Evolutionary conservation across 37 sponge, comb jelly and placozoan species (phyloP).

Genomic region (Spongilla lacustris): DNA sequence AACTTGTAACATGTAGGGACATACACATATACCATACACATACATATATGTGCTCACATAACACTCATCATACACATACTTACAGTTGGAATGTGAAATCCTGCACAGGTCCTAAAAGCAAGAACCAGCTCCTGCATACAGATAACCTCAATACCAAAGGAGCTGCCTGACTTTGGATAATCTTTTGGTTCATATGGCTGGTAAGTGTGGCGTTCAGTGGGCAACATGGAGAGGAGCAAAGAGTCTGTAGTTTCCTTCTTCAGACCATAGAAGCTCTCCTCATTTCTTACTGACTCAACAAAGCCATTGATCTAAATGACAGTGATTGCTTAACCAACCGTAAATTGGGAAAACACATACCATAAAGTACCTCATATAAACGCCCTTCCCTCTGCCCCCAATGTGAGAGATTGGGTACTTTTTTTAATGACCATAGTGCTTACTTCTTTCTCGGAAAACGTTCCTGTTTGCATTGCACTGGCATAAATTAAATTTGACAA

Average conservation of each 20-base stretch:
- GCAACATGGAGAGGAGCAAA: slow-evolving; percentile 57
- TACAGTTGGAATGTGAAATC: slow-evolving; percentile 62
- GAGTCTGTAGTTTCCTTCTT: slow-evolving; percentile 68
- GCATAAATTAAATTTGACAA: too few relatives aligned
- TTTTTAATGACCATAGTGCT: too few relatives aligned
- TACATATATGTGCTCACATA: not conserved
- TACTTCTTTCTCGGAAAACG: too few relatives aligned
- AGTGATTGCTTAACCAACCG: not conserved
- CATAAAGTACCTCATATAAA: too few relatives aligned
- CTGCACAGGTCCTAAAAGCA: slow-evolving; percentile 49
- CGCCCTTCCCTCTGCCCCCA: too few relatives aligned
- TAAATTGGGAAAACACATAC: too few relatives aligned
- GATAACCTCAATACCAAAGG: not conserved
- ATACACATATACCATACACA: not conserved
- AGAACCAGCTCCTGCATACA: slow-evolving; percentile 14
- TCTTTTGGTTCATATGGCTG: not conserved
- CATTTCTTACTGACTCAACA: slow-evolving; percentile 27
- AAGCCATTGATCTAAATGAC: slow-evolving; percentile 57
- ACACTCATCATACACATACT: not conserved
- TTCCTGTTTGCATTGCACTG: too few relatives aligned
- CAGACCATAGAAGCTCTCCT: slow-evolving; percentile 57
- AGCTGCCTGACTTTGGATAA: not conserved
- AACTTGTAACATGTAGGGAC: not conserved
- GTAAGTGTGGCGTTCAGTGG: slow-evolving; percentile 23
- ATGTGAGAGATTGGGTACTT: too few relatives aligned